Evolutionary conservation across 2,113 vertebrate genomes (phyloP).

Genomic region (Typhlomys cinereus): DNA sequence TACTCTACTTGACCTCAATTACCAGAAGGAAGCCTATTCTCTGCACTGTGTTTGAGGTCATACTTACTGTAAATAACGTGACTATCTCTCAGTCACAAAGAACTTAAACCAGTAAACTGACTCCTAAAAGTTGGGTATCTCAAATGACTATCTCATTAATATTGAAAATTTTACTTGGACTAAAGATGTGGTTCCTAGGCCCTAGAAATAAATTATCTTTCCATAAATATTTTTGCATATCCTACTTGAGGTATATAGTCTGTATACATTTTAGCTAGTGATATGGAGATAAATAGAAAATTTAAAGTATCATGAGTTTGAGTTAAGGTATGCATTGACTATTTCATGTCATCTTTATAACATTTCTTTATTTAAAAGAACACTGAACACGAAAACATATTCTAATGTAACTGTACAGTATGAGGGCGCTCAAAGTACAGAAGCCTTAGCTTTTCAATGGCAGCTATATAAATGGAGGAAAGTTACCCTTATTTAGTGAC

Average conservation of each 20-base stretch:
- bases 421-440: background rate
- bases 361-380: conserved; percentile 44
- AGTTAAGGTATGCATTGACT: background rate
- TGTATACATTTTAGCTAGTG: background rate
- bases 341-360: background rate
- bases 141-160: conserved; percentile 14
- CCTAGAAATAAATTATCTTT: conserved; percentile 11
- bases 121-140: conserved; percentile 31
- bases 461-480: background rate
- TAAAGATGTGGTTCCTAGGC: conserved; percentile 1
- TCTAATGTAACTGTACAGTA: background rate
- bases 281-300: conserved; percentile 37
- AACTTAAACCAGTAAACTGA: background rate
- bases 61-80: background rate
- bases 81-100: background rate
- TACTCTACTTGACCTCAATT: background rate
- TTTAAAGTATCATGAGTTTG: background rate
- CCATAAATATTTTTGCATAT: conserved; percentile 36
- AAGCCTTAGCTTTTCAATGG: background rate
- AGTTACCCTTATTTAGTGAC: background rate
- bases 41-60: background rate
- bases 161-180: conserved; percentile 10
- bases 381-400: background rate
- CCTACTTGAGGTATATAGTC: background rate
- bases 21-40: background rate